Evolutionary conservation across 2,888 invertebrate genomes (phyloP), one percentile per base, ranked within the genome.

Genomic region (Ophion ventricosus): DNA sequence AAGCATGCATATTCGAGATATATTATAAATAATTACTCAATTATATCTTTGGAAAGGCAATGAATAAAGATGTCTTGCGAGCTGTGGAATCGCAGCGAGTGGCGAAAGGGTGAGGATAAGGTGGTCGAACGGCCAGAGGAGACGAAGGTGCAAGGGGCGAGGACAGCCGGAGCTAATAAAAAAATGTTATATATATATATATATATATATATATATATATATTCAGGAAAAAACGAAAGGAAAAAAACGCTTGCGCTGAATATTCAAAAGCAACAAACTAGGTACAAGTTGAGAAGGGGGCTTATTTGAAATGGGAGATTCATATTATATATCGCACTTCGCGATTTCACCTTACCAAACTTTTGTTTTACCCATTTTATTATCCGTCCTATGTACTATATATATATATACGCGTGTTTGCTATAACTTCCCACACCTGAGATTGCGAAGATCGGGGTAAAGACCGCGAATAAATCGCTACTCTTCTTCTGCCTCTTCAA

Each of bases 11-110:
- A 93, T 93, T 93, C 93, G 92, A 93, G 93, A 93, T 93, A 93
- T 93, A 93, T 93, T 93, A 93, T 93, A 93, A 93, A 93, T 93
- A 93, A 93, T 93, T 93, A 93, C 93, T 93, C 93, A 93, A 93
- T 93, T 93, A 93, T 93, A 93, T 93, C 93, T 93, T 93, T 92
- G 92, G 93, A 93, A 93, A 93, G 92, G 91, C 92, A 92, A 93
- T 93, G 93, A 93, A 93, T 93, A 93, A 93, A 93, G 93, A 93
- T 93, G 93, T 90, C 90, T 90, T 89, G 91, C 86, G 85, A 88
- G 88, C 86, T 80, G 87, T 85, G 85, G 90, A 89, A 88, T 85
- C 86, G 85, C 85, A 88, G 87, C 87, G 88, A 88, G 88, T 86
- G 88, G 87, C 87, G 43, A 61, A 61, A 54, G 78, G 80, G 25